Conservation (phyloP, 2,113 vertebrate genomes). For the Oriolus oriolus region DNA sequence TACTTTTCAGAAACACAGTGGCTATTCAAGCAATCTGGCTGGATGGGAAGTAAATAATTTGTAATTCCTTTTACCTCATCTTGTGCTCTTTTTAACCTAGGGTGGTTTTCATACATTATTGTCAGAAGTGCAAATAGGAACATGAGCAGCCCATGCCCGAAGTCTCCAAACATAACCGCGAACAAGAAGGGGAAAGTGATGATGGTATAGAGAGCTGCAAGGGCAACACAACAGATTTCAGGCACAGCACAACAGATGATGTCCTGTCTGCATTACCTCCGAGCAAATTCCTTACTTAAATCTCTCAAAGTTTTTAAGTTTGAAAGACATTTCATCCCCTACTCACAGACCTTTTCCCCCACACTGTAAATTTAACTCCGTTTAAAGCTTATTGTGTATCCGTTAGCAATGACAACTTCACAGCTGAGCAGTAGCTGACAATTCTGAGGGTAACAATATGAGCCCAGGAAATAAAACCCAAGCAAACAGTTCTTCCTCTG, state of each 20-base stretch:
- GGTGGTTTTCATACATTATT: slow-evolving; percentile 88
- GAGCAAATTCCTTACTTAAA: neutral
- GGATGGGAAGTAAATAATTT: neutral
- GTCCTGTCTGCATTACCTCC: neutral
- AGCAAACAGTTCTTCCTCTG: neutral
- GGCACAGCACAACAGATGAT: neutral
- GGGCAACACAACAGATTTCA: neutral
- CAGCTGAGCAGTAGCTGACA: neutral
- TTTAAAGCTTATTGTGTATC: neutral
- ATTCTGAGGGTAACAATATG: neutral
- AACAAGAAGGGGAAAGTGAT: slow-evolving; percentile 97
- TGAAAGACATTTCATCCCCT: neutral
- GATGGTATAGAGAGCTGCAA: slow-evolving; percentile 89
- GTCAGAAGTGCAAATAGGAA: slow-evolving; percentile 86
- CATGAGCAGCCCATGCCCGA: slow-evolving; percentile 92
- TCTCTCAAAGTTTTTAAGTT: neutral
- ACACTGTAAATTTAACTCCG: neutral
- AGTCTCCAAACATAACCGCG: slow-evolving; percentile 96
- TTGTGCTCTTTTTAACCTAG: slow-evolving; percentile 81
- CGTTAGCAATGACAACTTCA: neutral
- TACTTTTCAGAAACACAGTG: neutral
- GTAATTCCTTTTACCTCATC: slow-evolving; percentile 80
- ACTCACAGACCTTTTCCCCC: neutral
- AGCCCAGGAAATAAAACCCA: neutral
- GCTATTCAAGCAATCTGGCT: neutral